Evolutionary conservation across 2,888 invertebrate species (phyloP), one percentile per base, ranked within the genome.

Genomic region (Cataglyphis altisquamis): DNA sequence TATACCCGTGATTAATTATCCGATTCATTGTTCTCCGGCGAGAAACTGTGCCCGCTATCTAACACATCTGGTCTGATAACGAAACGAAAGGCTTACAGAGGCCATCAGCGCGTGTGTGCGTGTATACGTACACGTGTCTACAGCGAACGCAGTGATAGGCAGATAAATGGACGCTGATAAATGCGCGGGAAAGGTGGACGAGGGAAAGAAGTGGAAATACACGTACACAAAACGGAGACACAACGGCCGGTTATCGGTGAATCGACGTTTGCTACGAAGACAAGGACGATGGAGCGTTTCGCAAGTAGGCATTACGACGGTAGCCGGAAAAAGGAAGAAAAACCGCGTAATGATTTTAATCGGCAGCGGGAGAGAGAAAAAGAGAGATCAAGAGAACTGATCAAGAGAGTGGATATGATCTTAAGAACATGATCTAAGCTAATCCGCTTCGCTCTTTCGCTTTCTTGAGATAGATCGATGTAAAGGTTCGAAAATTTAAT

Each of bases 111-210:
- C 78, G 83, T 32, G 55, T 57, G 74, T 21, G 15, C 18, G 55
- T 29, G 12, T 77, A 18, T 67, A 18, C 10, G 29, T 45, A 18
- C 21, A n/a, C 32, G 15, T 63, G 48, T 84, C 80, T 73, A 84
- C 64, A 60, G 70, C 73, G 63, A 82, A 66, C 75, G 66, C 84
- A 83, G 60, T 86, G 90, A 90, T 89, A 90, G 87, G 83, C 86
- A 90, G 90, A 90, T 90, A 90, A 90, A 90, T 90, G 90, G 90
- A 90, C 90, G 83, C 84, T 83, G 90, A 90, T 90, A 90, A 90
- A 90, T 88, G 88, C 86, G 85, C 89, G 86, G 85, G 88, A 90
- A 89, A 87, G 86, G 86, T 75, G 80, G 84, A 86, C 89, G 87
- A 88, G 81, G 62, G 60, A 62, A 82, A 74, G 52, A 52, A 85